These are phyloP conservation scores for Paramuricea clavata DNA, from an alignment of 92 coral and sea anemone genomes.

Conservation along the genomic window DNA sequence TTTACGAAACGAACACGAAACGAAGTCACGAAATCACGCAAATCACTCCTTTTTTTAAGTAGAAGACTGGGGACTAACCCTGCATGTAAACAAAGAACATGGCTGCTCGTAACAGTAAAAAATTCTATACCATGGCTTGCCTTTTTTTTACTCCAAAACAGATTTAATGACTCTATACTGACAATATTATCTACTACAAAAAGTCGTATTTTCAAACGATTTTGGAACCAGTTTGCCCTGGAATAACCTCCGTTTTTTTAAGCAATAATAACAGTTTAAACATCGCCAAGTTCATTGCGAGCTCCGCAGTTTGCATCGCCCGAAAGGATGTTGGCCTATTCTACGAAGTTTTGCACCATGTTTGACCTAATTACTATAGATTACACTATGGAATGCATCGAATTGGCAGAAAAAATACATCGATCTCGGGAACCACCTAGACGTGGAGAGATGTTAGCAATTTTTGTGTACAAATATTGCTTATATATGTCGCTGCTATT, in stretches of 20 bases:
- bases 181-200: constrained; percentile 12
- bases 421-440: constrained; percentile 17
- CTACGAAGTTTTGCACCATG: constrained; percentile 24
- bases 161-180: not conserved
- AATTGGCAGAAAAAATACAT: constrained; percentile 23
- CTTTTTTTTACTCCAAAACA: constrained; percentile 13
- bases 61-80: constrained; percentile 11
- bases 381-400: constrained; percentile 8
- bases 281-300: constrained; percentile 27
- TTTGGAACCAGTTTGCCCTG: constrained; percentile 23
- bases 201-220: constrained; percentile 5
- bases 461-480: constrained; percentile 6
- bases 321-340: constrained; percentile 19
- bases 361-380: constrained; percentile 32
- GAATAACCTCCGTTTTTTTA: constrained; percentile 2
- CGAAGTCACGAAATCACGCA: not conserved
- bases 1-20: not conserved
- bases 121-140: constrained; percentile 23
- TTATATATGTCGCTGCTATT: constrained; percentile 27
- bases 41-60: not conserved
- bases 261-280: constrained; percentile 15
- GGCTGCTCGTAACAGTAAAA: constrained; percentile 30
- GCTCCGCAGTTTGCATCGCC: constrained; percentile 8
- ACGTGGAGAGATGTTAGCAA: constrained; percentile 17
- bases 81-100: constrained; percentile 20